phyloP scores from a whole-genome alignment of 2,888 invertebrate species.

The Phalera bucephala region DNA sequence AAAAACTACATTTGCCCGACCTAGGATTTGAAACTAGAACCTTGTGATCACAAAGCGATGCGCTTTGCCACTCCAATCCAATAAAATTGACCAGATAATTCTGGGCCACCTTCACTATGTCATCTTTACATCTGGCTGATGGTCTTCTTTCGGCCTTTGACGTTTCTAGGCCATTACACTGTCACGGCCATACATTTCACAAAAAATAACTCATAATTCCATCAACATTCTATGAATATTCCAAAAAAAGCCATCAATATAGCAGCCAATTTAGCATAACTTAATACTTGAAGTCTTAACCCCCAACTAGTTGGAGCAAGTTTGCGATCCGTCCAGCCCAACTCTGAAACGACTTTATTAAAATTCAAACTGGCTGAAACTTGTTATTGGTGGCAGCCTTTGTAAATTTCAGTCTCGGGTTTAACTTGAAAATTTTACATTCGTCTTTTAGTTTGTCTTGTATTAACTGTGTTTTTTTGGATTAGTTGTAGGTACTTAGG shows the following conservation, averaged over 20 bases:
- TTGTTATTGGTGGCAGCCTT: slow-evolving; percentile 37
- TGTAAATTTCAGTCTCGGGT: slow-evolving; percentile 34
- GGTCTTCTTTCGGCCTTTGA: no score
- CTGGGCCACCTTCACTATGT: no score
- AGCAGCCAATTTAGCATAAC: slow-evolving; percentile 35
- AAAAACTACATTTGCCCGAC: no score
- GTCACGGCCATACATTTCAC: no score
- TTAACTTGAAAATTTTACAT: slow-evolving; percentile 4
- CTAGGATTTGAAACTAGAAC: no score
- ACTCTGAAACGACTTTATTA: slow-evolving; percentile 44
- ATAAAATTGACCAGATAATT: no score
- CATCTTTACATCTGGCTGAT: no score
- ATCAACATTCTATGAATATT: not conserved
- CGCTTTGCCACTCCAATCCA: no score
- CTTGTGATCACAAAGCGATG: no score
- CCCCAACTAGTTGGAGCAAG: slow-evolving; percentile 24
- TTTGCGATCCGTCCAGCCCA: slow-evolving; percentile 13
- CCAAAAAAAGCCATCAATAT: slow-evolving; percentile 14
- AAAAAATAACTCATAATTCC: no score
- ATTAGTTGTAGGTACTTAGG: no score
- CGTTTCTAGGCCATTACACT: no score
- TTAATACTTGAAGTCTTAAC: slow-evolving; percentile 37
- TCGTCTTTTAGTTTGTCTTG: not conserved
- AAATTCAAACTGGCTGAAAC: slow-evolving; percentile 49
- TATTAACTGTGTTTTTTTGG: not conserved